phyloP scores from a whole-genome alignment of 2,113 vertebrate genomes.

The Amia ocellicauda region DNA sequence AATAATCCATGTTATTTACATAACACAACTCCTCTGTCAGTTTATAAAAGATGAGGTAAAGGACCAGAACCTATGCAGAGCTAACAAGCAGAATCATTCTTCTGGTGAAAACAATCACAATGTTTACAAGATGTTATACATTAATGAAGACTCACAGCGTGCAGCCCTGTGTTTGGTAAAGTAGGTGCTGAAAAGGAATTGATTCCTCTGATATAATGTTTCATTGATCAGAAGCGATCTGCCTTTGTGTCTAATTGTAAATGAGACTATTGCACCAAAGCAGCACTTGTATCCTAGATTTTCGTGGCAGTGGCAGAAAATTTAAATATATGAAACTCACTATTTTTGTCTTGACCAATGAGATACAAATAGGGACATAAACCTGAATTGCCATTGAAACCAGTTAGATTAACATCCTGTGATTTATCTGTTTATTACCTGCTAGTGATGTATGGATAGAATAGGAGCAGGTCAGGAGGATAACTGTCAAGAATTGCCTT shows the following conservation, averaged over 20 bases:
- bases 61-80: constrained; percentile 1
- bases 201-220: neutral
- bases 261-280: neutral
- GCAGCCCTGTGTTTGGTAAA: neutral
- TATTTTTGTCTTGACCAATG: neutral
- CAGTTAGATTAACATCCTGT: too few species aligned
- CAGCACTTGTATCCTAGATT: too few species aligned
- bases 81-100: constrained; percentile 17
- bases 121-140: constrained; percentile 19
- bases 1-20: constrained; percentile 9
- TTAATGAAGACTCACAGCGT: constrained; percentile 14
- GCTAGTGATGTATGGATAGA: too few species aligned
- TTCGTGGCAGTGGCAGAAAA: too few species aligned
- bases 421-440: too few species aligned
- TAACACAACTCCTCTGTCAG: neutral
- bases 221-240: constrained; percentile 4
- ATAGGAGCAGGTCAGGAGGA: too few species aligned
- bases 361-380: too few species aligned
- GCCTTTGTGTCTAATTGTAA: neutral
- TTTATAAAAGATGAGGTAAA: neutral
- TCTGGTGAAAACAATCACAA: constrained; percentile 12
- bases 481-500: too few species aligned
- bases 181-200: neutral
- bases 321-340: neutral
- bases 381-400: too few species aligned